Evolutionary conservation across 2,888 invertebrate species (phyloP).

Genomic region (Drosophila nigricruria): DNA sequence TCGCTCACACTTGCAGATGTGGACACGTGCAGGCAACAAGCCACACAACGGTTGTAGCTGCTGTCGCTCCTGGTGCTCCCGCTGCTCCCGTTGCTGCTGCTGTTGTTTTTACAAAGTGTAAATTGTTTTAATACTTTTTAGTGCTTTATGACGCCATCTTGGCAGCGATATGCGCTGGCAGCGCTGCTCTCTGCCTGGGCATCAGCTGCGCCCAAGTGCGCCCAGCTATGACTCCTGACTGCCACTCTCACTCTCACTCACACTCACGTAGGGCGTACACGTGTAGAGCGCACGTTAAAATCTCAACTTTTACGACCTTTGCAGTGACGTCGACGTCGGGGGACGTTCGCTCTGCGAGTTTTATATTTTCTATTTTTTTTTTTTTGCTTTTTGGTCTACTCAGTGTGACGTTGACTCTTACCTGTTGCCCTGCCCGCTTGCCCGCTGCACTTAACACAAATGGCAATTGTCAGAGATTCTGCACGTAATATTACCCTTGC

Average conservation of each 20-base stretch:
- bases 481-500: slow-evolving; percentile 33
- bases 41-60: slow-evolving; percentile 62
- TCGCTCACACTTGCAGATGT: slow-evolving; percentile 8
- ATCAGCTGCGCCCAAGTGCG: slow-evolving; percentile 71
- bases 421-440: slow-evolving; percentile 63
- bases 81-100: slow-evolving; percentile 38
- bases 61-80: background rate
- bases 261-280: slow-evolving; percentile 59
- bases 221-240: slow-evolving; percentile 33
- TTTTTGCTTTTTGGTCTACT: slow-evolving; percentile 14
- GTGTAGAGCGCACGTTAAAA: slow-evolving; percentile 80
- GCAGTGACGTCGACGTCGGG: slow-evolving; percentile 40
- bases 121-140: slow-evolving; percentile 84
- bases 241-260: slow-evolving; percentile 20
- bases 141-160: slow-evolving; percentile 78
- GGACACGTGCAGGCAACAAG: slow-evolving; percentile 68
- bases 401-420: slow-evolving; percentile 51
- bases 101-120: slow-evolving; percentile 80
- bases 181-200: slow-evolving; percentile 39
- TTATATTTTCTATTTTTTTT: slow-evolving; percentile 42
- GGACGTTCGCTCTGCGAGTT: slow-evolving; percentile 37
- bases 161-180: slow-evolving; percentile 38
- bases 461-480: slow-evolving; percentile 66
- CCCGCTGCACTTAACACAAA: slow-evolving; percentile 51
- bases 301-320: slow-evolving; percentile 82